Evolutionary conservation across 92 coral and sea anemone species (phyloP).

Genomic region (Porites evermanni): DNA sequence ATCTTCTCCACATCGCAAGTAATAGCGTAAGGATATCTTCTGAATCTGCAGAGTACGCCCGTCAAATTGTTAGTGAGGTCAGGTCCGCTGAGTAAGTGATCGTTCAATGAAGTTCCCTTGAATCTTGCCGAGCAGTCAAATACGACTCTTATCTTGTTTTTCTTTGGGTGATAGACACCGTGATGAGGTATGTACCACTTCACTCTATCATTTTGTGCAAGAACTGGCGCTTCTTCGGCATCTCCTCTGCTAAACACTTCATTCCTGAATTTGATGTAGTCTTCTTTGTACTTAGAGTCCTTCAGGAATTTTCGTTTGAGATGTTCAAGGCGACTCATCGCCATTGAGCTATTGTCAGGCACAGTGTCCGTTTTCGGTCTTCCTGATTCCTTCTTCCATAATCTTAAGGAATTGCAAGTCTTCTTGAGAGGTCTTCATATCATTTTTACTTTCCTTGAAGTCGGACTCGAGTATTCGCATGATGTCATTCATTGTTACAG

Average conservation of each 20-base stretch:
- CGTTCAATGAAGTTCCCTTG: conserved; percentile 28
- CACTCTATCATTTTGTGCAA: conserved; percentile 23
- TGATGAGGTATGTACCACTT: conserved; percentile 43
- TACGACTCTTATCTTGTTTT: conserved; percentile 43
- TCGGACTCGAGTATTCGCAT: conserved; percentile 29
- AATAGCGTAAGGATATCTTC: conserved; percentile 26
- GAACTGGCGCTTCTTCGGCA: too few species aligned
- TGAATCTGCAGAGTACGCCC: conserved; percentile 38
- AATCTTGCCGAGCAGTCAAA: conserved; percentile 26
- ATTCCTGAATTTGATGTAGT: too few species aligned
- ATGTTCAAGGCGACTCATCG: too few species aligned
- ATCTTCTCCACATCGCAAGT: conserved; percentile 38
- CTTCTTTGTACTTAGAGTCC: too few species aligned
- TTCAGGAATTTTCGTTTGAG: too few species aligned
- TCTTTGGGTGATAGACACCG: conserved; percentile 36
- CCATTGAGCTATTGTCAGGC: too few species aligned
- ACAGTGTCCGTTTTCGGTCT: too few species aligned
- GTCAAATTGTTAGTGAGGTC: conserved; percentile 32
- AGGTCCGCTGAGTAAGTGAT: conserved; percentile 30
- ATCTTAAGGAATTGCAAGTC: neutral
- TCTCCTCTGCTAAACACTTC: too few species aligned
- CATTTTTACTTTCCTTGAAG: conserved; percentile 15
- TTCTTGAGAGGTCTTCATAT: conserved; percentile 22
- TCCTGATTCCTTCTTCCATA: too few species aligned
- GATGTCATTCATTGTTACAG: conserved; percentile 20